Percentiles rank a stretch among this genome's conserved stretches.
phyloP scores from a whole-genome alignment of 2,113 vertebrate species.

The Actinemys pallida region DNA sequence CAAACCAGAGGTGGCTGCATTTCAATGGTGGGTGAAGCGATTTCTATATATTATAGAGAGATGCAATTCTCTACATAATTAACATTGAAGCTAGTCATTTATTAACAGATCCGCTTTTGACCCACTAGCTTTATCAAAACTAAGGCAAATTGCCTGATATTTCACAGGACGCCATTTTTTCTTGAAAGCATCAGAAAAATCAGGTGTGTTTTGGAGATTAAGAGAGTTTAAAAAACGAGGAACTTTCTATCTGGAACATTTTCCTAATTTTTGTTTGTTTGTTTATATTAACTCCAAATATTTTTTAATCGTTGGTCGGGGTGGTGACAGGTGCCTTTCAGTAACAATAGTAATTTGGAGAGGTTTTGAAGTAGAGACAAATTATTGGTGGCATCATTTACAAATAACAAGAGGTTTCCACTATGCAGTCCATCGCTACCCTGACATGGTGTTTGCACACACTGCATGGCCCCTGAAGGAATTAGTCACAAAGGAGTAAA shows the following conservation, averaged over 20 bases:
- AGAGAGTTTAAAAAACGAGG: not conserved
- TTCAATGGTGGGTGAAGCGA: not conserved
- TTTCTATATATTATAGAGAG: not conserved
- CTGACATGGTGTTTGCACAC: not conserved
- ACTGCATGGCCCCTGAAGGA: not conserved
- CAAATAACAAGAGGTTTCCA: constrained; percentile 3
- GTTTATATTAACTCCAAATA: not conserved
- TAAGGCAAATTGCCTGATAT: not conserved
- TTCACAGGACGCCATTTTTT: not conserved
- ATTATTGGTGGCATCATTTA: constrained; percentile 7
- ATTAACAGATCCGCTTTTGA: not conserved
- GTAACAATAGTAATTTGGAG: not conserved
- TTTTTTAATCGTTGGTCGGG: not conserved
- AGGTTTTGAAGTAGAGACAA: not conserved
- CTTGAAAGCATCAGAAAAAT: not conserved
- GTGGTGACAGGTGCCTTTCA: not conserved
- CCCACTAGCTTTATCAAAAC: not conserved
- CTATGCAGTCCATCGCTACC: not conserved
- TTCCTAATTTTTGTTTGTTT: not conserved
- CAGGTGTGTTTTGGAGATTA: not conserved
- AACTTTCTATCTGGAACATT: not conserved
- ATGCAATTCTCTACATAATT: not conserved
- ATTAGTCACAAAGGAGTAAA: rapidly evolving
- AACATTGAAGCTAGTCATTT: not conserved
- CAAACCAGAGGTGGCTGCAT: not conserved